Percentiles rank a stretch among this genome's conserved stretches.
These are phyloP conservation scores for Gorsachius goisagi DNA, from an alignment of 2,113 vertebrate genomes.

Conservation along the genomic window DNA sequence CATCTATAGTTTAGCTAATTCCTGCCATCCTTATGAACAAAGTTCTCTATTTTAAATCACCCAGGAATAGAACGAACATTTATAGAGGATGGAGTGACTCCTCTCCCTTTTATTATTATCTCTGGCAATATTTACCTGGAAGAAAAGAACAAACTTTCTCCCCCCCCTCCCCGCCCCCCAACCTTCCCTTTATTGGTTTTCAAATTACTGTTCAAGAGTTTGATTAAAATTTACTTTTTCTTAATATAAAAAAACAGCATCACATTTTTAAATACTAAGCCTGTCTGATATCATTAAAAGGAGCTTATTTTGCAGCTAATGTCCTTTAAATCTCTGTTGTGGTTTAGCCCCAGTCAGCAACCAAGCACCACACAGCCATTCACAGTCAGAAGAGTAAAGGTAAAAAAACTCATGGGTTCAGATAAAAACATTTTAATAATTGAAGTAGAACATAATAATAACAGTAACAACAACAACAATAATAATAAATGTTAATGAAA, in stretches of 20 bases:
- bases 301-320: background rate
- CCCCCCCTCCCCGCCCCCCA: rapidly evolving
- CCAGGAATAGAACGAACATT: background rate
- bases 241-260: background rate
- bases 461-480: too few species aligned
- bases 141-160: background rate
- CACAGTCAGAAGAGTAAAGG: too few species aligned
- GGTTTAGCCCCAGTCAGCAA: too few species aligned
- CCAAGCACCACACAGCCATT: too few species aligned
- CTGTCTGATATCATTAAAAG: background rate
- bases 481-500: too few species aligned
- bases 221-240: background rate
- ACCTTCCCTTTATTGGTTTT: background rate
- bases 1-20: conserved; percentile 2
- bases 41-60: background rate
- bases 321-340: background rate
- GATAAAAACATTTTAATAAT: too few species aligned
- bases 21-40: background rate
- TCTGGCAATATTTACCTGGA: background rate
- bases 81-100: background rate
- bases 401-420: too few species aligned
- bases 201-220: background rate
- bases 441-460: too few species aligned
- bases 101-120: background rate
- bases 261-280: background rate